Evolutionary conservation across 1,140 invertebrate species (phyloP).

Genomic region (Yoshiicerus persimilis): DNA sequence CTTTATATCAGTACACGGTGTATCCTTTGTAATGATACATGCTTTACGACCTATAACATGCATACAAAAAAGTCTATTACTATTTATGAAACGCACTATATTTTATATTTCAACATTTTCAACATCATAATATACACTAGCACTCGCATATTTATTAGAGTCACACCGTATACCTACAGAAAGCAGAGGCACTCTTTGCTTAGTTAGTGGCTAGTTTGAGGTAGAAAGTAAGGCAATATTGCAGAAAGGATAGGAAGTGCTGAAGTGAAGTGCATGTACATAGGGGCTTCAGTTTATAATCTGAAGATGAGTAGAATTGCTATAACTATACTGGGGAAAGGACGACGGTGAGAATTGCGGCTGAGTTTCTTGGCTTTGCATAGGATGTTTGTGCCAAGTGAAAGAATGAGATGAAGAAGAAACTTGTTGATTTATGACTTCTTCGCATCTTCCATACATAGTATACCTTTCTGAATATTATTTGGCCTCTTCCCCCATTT

Average conservation of each 20-base stretch:
- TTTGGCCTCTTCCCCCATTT: background rate
- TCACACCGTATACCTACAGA: too few species aligned
- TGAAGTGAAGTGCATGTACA: too few species aligned
- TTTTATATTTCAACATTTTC: too few species aligned
- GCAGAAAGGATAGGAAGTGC: too few species aligned
- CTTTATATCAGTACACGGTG: background rate
- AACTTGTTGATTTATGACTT: conserved; percentile 12
- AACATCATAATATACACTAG: too few species aligned
- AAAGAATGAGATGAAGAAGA: background rate
- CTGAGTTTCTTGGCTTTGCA: background rate
- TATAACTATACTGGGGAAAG: too few species aligned
- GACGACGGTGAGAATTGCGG: background rate
- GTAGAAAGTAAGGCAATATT: background rate
- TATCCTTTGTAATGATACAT: too few species aligned
- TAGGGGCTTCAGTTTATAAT: background rate
- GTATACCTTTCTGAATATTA: background rate
- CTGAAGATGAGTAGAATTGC: background rate
- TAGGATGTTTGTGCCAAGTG: background rate
- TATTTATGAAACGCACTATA: too few species aligned
- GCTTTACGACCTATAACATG: too few species aligned
- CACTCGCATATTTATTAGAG: too few species aligned
- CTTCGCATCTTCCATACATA: background rate
- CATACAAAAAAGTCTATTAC: too few species aligned
- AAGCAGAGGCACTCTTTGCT: background rate
- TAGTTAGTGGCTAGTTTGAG: background rate